Conservation (phyloP, 2,113 vertebrate genomes). For the Antigone vipio region DNA sequence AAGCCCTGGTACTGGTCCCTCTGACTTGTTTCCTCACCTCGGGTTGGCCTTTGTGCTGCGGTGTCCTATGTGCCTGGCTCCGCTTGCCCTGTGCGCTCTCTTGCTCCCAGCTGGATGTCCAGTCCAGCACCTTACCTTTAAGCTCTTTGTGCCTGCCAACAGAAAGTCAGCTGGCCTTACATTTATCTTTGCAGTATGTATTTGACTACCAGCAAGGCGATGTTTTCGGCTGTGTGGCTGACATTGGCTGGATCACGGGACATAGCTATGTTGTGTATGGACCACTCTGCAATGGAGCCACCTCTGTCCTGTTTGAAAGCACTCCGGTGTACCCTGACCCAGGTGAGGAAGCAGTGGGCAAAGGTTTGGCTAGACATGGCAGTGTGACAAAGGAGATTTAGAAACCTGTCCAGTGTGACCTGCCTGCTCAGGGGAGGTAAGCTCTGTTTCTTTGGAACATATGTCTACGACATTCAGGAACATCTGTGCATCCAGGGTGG, state of each 20-base stretch:
- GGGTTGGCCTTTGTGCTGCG: neutral
- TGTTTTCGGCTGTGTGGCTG: slow-evolving; percentile 89
- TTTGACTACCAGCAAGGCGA: slow-evolving; percentile 86
- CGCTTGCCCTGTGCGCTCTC: rapidly evolving
- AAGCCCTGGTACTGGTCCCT: neutral
- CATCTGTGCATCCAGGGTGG: neutral
- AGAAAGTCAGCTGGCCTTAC: slow-evolving; percentile 17
- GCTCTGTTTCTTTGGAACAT: neutral
- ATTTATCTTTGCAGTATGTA: slow-evolving; percentile 79
- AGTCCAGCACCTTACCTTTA: neutral
- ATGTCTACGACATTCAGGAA: neutral
- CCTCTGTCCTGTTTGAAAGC: slow-evolving; percentile 91
- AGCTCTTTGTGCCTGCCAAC: neutral
- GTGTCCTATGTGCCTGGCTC: neutral
- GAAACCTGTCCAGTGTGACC: neutral
- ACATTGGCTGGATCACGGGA: slow-evolving; percentile 95
- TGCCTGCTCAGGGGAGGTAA: neutral
- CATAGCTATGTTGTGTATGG: slow-evolving; percentile 95
- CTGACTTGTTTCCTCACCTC: neutral
- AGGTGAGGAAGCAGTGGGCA: slow-evolving; percentile 72
- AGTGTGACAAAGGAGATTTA: neutral
- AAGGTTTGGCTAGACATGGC: neutral
- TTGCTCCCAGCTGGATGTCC: neutral
- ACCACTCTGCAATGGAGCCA: slow-evolving; percentile 89
- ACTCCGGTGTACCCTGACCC: slow-evolving; percentile 90